These are phyloP conservation scores for Coecobrya sp. DNA, from an alignment of 2,888 invertebrate species.

Conservation along the genomic window DNA sequence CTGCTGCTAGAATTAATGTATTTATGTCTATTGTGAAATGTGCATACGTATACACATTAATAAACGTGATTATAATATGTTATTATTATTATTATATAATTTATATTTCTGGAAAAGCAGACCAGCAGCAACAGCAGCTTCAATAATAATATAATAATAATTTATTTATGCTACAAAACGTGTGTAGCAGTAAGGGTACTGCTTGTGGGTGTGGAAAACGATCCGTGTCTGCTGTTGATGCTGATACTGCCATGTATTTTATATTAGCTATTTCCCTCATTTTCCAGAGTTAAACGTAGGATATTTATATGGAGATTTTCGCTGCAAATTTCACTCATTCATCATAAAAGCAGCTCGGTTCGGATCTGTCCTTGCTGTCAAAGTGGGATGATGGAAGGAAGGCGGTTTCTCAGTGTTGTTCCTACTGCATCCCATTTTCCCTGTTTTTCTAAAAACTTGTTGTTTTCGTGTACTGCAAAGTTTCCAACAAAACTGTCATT, in stretches of 20 bases:
- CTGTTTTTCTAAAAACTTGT: background rate
- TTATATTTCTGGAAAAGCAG: too few relatives aligned
- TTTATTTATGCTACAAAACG: conserved; percentile 5
- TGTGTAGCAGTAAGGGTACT: background rate
- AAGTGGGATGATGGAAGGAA: conserved; percentile 1
- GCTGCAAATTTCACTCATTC: conserved; percentile 63
- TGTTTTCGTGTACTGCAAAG: conserved; percentile 16
- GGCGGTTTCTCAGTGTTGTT: background rate
- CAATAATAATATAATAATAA: background rate
- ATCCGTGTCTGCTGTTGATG: background rate
- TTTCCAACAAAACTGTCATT: conserved; percentile 63
- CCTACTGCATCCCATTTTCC: background rate
- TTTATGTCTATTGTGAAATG: background rate
- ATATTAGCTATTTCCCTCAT: conserved; percentile 32
- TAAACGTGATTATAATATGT: background rate
- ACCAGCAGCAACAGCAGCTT: background rate
- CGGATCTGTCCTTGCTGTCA: background rate
- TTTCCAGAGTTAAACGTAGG: background rate
- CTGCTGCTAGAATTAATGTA: background rate
- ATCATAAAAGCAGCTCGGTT: conserved; percentile 11
- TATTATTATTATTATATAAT: background rate
- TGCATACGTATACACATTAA: background rate
- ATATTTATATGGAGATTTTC: background rate
- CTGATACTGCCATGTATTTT: too few relatives aligned
- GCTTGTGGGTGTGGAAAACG: conserved; percentile 11